These are phyloP conservation scores for Rhinoraja longicauda DNA, from an alignment of 2,797 vertebrate genomes.

Conservation along the genomic window DNA sequence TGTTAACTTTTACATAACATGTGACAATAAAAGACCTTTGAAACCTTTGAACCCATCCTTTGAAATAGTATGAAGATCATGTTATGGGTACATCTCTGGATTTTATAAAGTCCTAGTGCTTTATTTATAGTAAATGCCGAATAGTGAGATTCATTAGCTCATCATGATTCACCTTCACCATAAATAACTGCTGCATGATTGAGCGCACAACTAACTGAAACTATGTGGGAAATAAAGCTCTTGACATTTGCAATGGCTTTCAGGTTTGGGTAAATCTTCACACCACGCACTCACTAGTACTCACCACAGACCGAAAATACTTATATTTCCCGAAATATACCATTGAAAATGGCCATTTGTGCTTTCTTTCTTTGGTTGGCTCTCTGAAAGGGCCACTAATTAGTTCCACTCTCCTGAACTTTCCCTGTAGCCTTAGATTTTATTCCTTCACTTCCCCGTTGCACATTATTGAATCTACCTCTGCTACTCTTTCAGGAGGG, in stretches of 20 bases:
- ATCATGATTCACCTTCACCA: background rate
- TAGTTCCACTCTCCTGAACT: background rate
- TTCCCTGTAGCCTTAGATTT: too few species aligned
- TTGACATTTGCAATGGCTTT: background rate
- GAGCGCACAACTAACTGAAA: background rate
- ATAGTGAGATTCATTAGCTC: background rate
- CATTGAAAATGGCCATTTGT: background rate
- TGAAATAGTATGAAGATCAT: background rate
- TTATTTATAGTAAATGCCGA: background rate
- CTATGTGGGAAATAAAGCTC: background rate
- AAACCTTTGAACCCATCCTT: background rate
- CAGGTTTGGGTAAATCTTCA: background rate
- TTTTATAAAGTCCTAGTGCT: background rate
- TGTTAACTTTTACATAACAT: too few species aligned
- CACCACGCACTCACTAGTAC: background rate
- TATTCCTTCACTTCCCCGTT: background rate
- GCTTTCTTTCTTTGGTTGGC: background rate
- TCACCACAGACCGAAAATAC: background rate
- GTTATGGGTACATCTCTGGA: background rate
- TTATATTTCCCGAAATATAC: background rate
- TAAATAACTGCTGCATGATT: background rate
- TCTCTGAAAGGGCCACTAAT: background rate
- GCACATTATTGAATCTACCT: background rate
- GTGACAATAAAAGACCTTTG: too few species aligned
- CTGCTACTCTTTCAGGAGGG: background rate